Base-by-base conservation (phyloP, 2,113 vertebrate species). In the Oplegnathus fasciatus region DNA sequence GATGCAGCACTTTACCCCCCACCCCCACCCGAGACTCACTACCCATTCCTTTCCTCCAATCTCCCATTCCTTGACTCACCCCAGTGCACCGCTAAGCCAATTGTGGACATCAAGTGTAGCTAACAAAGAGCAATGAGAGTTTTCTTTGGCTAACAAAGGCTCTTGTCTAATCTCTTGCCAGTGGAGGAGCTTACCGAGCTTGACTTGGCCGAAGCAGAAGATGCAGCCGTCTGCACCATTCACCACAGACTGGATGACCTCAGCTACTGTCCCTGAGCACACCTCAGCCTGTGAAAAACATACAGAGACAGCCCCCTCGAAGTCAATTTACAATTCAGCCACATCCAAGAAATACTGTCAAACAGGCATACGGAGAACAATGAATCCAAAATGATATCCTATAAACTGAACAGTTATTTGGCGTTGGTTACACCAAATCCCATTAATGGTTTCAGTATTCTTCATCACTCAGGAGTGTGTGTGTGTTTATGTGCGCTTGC, bases 191-290 rank as follows among this genome's bases (percentile, higher is more conserved):
- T 92, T 95, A 96, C 96, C 96, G 5, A 96, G 95, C 86, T 94
- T 96, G 86, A 95, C 96, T 90, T 98, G 98, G 91, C 98, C 98
- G 6, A 99, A 99, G 96, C 97, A 98, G 93, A 99, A 99, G 94
- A 99, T 96, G 95, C 98, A 99, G 80, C 98, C 98, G 86, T 99
- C 98, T 75, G 98, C 97, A 90, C 98, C 98, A 6, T 98, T 97
- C 92, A 99, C 98, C 95, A 99, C 98, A 44, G 98, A 97, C 96
- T 99, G 98, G 86, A 99, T 97, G 94, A 99, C 97, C 78, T 99
- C 98, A 5, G 98, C 97, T 88, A 99, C 97, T 3, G 98, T 98
- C 91, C 98, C 98, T 64, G 98, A 98, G 95, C 98, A 99, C 90
- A 99, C 97, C 95, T 99, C 98, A 7, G 97, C 98, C 98, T 99